Percentiles rank a stretch among this genome's conserved stretches.
Conservation (phyloP, 2,113 vertebrate species). For the Echinops telfairi region DNA sequence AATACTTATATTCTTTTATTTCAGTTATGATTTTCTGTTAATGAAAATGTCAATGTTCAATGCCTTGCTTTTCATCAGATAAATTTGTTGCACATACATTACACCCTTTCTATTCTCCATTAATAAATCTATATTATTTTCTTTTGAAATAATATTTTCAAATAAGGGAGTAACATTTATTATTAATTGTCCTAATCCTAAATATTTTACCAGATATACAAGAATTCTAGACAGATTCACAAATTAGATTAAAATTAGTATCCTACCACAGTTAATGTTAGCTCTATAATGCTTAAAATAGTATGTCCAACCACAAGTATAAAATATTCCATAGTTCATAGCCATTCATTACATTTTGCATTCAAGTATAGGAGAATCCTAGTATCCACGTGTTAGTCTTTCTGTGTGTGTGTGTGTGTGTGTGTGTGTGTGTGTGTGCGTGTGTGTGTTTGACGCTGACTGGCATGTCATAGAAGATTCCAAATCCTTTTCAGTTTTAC, state of each 20-base stretch:
- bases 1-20: no score
- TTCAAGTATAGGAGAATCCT: constrained; percentile 21
- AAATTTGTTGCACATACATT: not conserved
- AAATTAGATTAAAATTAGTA: not conserved
- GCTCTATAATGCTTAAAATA: not conserved
- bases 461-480: no score
- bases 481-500: no score
- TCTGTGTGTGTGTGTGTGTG: no score
- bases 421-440: no score
- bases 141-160: not conserved
- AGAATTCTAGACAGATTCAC: not conserved
- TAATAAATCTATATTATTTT: not conserved
- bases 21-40: not conserved
- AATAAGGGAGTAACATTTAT: no score
- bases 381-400: not conserved
- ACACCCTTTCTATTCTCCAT: not conserved
- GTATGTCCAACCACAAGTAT: not conserved
- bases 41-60: not conserved
- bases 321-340: not conserved
- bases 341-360: not conserved
- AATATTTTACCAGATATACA: not conserved
- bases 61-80: not conserved
- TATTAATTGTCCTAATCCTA: not conserved
- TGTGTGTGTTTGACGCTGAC: no score
- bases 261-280: not conserved